phyloP scores from a whole-genome alignment of 2,888 invertebrate species.

The Tromatobia lineatoria region DNA sequence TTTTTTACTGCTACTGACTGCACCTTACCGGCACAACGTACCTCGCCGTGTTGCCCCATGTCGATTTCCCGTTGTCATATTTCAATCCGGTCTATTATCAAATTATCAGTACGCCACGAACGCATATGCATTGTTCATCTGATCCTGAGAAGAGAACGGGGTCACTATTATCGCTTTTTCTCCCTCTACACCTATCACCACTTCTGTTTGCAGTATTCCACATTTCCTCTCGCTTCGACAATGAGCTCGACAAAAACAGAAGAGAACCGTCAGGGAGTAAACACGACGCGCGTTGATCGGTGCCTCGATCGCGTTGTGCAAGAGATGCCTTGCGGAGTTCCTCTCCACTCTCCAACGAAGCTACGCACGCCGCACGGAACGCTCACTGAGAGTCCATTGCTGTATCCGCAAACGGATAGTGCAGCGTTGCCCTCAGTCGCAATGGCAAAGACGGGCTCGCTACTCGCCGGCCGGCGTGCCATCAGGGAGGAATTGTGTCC shows the following conservation, averaged over 20 bases:
- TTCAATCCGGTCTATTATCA: too few relatives aligned
- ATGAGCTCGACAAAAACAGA: slow-evolving; percentile 9
- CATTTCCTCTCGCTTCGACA: slow-evolving; percentile 12
- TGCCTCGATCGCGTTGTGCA: slow-evolving; percentile 54
- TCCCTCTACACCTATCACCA: too few relatives aligned
- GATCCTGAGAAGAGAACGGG: too few relatives aligned
- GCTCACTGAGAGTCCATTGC: slow-evolving; percentile 13
- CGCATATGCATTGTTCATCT: too few relatives aligned
- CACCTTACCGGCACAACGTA: too few relatives aligned
- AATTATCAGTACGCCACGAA: too few relatives aligned
- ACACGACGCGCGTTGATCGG: slow-evolving; percentile 45
- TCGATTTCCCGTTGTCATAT: too few relatives aligned
- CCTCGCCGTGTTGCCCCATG: too few relatives aligned
- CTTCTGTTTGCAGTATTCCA: too few relatives aligned
- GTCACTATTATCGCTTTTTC: too few relatives aligned
- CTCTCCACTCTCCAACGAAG: slow-evolving; percentile 7
- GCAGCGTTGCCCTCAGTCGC: slow-evolving; percentile 11
- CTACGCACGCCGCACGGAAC: slow-evolving; percentile 25
- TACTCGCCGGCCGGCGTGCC: slow-evolving; percentile 19
- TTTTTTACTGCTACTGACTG: too few relatives aligned
- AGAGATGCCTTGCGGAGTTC: slow-evolving; percentile 47
- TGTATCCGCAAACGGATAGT: slow-evolving; percentile 47
- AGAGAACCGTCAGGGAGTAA: not conserved
- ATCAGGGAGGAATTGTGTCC: slow-evolving; percentile 50
- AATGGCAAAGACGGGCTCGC: not conserved